Evolutionary conservation across 2,797 vertebrate genomes (phyloP).

Genomic region (Tympanoctomys barrerae): DNA sequence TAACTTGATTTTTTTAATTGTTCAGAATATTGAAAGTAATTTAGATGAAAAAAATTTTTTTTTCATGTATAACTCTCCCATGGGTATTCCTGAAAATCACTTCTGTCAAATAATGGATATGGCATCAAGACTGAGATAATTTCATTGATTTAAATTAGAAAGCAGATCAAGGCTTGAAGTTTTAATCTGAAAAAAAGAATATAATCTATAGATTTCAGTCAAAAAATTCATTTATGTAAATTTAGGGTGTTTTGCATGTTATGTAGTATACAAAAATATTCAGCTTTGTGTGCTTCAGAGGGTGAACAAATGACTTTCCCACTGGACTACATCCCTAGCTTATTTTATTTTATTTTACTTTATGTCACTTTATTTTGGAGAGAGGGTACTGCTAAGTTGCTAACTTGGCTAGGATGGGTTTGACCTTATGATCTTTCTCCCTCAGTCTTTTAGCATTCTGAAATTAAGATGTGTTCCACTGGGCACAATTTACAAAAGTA

Average conservation of each 20-base stretch:
- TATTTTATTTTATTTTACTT: background rate
- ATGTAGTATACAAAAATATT: background rate
- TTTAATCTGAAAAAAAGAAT: slow-evolving; percentile 25
- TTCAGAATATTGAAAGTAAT: slow-evolving; percentile 25
- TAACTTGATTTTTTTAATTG: background rate
- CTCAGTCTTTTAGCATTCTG: background rate
- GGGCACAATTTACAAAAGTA: background rate
- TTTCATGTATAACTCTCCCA: background rate
- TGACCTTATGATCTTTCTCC: background rate
- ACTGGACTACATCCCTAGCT: background rate
- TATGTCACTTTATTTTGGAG: background rate
- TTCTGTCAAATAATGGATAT: background rate
- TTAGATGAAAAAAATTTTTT: slow-evolving; percentile 43
- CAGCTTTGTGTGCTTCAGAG: background rate
- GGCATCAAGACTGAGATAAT: background rate
- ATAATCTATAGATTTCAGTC: background rate
- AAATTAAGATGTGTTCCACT: background rate
- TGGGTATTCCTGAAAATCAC: background rate
- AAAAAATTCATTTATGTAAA: slow-evolving; percentile 26
- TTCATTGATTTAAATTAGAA: background rate
- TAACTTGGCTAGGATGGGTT: background rate
- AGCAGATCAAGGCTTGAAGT: background rate
- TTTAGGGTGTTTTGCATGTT: background rate
- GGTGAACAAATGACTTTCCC: background rate
- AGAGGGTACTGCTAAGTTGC: background rate